Conservation (phyloP, 2,113 vertebrate species). For the Pomatostomus ruficeps region DNA sequence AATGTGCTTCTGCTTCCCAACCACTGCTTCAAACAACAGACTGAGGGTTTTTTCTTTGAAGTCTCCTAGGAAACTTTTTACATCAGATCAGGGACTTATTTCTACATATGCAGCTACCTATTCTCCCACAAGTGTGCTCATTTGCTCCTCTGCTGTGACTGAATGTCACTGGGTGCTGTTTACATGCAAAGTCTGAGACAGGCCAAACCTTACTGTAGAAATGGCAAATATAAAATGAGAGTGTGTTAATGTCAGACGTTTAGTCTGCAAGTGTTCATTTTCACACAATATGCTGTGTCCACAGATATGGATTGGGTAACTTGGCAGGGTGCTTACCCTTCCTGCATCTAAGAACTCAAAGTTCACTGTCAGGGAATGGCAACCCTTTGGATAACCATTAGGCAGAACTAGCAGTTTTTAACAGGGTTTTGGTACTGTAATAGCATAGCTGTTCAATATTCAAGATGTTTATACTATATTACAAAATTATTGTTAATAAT, state of each 20-base stretch:
- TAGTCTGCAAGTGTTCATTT: neutral
- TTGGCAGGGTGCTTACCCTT: neutral
- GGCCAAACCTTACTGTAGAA: neutral
- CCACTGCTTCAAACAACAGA: neutral
- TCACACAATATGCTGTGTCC: neutral
- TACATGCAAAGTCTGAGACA: rapidly evolving
- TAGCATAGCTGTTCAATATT: neutral
- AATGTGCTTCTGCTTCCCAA: neutral
- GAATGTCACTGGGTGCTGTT: neutral
- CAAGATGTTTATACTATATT: neutral
- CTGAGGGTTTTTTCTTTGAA: neutral
- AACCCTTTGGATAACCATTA: neutral
- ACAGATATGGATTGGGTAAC: neutral
- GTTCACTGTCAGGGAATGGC: neutral
- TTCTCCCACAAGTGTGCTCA: neutral
- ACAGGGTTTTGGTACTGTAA: neutral
- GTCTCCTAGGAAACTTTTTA: neutral
- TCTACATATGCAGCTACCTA: neutral
- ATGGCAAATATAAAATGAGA: neutral
- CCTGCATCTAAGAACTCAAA: neutral
- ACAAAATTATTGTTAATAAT: neutral
- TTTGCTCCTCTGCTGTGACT: neutral
- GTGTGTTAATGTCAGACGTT: rapidly evolving
- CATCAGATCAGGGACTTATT: neutral
- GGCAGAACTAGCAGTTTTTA: neutral